Percentiles rank a stretch among this genome's conserved stretches.
phyloP scores from a whole-genome alignment of 2,888 invertebrate genomes.

The Melieria picta region DNA sequence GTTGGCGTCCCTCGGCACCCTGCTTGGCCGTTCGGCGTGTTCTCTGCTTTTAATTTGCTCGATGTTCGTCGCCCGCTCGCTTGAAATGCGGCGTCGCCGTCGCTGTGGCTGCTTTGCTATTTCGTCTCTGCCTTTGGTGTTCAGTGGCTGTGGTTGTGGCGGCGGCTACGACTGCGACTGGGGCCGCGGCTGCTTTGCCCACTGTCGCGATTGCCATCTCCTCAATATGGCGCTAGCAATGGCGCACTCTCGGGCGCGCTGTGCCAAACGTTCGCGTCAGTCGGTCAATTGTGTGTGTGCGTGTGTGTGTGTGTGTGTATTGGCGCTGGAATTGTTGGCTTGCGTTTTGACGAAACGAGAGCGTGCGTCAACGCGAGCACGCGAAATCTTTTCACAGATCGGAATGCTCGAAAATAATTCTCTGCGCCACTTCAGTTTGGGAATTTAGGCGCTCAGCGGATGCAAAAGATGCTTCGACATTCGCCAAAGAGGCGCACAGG shows the following conservation, averaged over 20 bases:
- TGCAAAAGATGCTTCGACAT: too few species aligned
- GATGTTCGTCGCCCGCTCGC: conserved; percentile 3
- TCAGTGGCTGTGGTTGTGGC: background rate
- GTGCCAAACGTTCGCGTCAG: too few species aligned
- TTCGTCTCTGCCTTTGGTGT: conserved; percentile 1
- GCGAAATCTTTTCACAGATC: too few species aligned
- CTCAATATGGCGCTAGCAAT: conserved; percentile 22
- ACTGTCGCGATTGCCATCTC: conserved; percentile 19
- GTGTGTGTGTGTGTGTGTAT: background rate
- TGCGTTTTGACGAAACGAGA: background rate
- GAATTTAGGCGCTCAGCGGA: too few species aligned
- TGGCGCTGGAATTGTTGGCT: background rate
- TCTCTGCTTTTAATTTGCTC: conserved; percentile 17
- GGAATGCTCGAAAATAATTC: too few species aligned
- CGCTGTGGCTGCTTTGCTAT: conserved; percentile 18
- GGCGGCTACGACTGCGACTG: too few species aligned
- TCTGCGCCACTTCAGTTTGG: too few species aligned
- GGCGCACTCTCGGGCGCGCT: conserved; percentile 11
- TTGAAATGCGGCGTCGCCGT: conserved; percentile 2
- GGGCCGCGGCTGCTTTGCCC: too few species aligned
- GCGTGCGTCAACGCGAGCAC: background rate
- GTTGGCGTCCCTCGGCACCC: conserved; percentile 12
- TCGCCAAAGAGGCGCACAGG: too few species aligned
- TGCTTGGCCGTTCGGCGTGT: background rate
- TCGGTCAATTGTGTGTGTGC: conserved; percentile 7